Conservation (phyloP, 2,888 invertebrate species). For the Agrotis exclamationis region DNA sequence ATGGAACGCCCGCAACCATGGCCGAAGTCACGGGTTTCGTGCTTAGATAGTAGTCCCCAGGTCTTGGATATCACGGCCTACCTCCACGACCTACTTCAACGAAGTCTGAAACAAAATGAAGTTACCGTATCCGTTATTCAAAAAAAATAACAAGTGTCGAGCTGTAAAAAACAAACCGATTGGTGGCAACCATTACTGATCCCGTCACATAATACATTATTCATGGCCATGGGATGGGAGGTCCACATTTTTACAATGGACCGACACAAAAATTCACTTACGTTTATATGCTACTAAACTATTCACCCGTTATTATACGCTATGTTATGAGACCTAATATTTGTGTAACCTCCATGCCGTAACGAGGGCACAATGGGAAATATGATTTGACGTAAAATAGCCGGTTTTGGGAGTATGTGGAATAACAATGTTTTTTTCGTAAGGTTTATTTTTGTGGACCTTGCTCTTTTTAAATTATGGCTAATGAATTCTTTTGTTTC, state of each 20-base stretch:
- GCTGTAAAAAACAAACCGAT: conserved; percentile 57
- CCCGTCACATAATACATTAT: conserved; percentile 67
- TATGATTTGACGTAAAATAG: conserved; percentile 27
- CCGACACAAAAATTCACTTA: conserved; percentile 75
- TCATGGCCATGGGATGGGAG: conserved; percentile 58
- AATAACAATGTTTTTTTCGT: conserved; percentile 15
- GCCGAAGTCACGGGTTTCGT: too few relatives aligned
- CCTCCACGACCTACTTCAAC: background rate
- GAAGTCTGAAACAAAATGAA: background rate
- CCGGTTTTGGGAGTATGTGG: conserved; percentile 21
- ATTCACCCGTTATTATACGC: conserved; percentile 56
- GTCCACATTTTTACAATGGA: conserved; percentile 71
- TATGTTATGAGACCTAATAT: conserved; percentile 59
- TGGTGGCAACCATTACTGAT: conserved; percentile 64
- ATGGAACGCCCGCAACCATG: too few relatives aligned
- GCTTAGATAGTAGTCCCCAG: too few relatives aligned
- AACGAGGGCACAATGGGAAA: conserved; percentile 44
- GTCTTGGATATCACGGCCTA: background rate
- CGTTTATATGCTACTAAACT: conserved; percentile 68
- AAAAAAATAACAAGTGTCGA: conserved; percentile 48
- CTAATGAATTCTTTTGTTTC: background rate
- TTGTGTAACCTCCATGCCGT: conserved; percentile 49
- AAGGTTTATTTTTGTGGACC: background rate
- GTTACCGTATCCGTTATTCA: conserved; percentile 16
- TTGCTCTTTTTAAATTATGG: conserved; percentile 10